phyloP scores from a whole-genome alignment of 2,113 vertebrate species.

The Mesembrinibis cayennensis region DNA sequence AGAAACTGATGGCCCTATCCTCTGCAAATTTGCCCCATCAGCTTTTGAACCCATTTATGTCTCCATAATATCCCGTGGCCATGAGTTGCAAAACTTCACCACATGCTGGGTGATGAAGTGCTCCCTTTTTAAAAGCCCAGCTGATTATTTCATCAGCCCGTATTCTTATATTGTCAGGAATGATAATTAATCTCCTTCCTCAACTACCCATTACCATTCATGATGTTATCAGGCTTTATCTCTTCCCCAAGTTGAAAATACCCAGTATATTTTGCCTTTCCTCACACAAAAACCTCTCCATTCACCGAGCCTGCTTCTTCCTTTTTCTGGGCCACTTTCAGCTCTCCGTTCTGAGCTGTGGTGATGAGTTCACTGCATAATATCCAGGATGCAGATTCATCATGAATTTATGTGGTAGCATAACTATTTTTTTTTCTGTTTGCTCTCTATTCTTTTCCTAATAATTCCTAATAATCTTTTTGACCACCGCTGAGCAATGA shows the following conservation, averaged over 20 bases:
- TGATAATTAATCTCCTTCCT: conserved; percentile 36
- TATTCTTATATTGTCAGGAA: conserved; percentile 29
- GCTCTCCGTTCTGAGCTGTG: not conserved
- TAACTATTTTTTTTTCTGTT: not conserved
- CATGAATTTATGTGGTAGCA: not conserved
- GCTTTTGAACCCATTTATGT: not conserved
- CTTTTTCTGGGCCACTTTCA: not conserved
- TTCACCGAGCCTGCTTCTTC: not conserved
- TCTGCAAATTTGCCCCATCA: not conserved
- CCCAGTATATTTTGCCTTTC: not conserved
- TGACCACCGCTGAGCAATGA: not conserved
- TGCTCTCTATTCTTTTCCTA: not conserved
- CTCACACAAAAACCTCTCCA: not conserved
- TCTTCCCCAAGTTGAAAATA: conserved; percentile 12
- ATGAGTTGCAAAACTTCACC: not conserved
- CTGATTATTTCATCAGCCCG: conserved; percentile 55
- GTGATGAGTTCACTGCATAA: not conserved
- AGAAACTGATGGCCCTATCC: not conserved
- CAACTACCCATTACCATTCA: conserved; percentile 2
- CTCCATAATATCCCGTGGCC: not conserved
- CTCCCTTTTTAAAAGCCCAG: not conserved
- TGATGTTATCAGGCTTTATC: not conserved
- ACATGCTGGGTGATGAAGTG: conserved; percentile 18
- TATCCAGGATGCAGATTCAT: not conserved
- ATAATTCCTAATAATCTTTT: conserved; percentile 15